These are phyloP conservation scores for Calyptomena viridis DNA, from an alignment of 2,113 vertebrate genomes.

Conservation along the genomic window DNA sequence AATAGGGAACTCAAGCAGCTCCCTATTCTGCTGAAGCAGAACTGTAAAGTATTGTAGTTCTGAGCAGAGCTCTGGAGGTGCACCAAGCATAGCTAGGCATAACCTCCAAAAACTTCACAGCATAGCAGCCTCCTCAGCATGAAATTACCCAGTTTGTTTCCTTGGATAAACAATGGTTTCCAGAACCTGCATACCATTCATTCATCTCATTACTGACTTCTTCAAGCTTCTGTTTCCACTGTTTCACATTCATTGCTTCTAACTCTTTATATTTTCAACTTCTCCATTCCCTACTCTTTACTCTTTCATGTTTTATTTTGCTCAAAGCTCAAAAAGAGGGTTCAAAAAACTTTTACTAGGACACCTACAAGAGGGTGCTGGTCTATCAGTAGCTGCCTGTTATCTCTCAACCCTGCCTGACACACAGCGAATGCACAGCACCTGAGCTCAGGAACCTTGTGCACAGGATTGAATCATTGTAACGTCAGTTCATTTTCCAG, in stretches of 20 bases:
- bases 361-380: neutral
- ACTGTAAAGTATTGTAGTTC: neutral
- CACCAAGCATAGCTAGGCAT: neutral
- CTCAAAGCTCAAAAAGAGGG: constrained; percentile 19
- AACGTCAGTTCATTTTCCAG: constrained; percentile 48
- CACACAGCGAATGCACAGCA: neutral
- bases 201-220: neutral
- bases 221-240: neutral
- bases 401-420: constrained; percentile 10
- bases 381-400: constrained; percentile 14
- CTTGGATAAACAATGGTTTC: neutral
- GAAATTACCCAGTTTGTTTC: neutral
- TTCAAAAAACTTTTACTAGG: constrained; percentile 38
- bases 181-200: neutral
- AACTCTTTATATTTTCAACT: neutral
- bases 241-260: neutral
- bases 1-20: neutral
- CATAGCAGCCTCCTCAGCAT: neutral
- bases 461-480: constrained; percentile 1
- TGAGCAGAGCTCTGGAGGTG: neutral
- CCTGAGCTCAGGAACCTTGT: neutral
- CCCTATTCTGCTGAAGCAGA: neutral
- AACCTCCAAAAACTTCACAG: neutral
- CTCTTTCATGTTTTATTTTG: constrained; percentile 17
- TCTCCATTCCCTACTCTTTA: constrained; percentile 25